phyloP scores from a whole-genome alignment of 2,113 vertebrate species.

The Sapayoa aenigma region DNA sequence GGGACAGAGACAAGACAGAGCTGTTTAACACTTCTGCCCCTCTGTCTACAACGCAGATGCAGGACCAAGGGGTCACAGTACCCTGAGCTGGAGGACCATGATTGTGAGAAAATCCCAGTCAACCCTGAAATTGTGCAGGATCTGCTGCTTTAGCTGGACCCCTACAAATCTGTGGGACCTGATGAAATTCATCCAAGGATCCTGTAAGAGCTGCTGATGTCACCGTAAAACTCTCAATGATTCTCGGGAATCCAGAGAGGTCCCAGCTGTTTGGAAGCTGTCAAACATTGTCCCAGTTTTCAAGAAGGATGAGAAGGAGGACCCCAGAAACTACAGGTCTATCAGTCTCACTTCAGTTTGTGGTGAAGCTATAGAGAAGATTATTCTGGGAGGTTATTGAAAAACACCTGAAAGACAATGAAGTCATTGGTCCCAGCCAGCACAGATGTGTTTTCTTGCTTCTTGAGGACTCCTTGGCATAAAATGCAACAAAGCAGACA shows the following conservation, averaged over 20 bases:
- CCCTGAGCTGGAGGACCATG: background rate
- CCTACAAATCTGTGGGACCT: background rate
- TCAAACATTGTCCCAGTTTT: background rate
- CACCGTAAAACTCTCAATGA: background rate
- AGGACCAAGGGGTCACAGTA: too few species aligned
- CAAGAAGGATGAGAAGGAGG: background rate
- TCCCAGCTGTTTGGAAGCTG: too few species aligned
- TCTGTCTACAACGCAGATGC: background rate
- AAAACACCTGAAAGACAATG: background rate
- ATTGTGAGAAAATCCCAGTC: background rate
- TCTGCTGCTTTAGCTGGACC: background rate
- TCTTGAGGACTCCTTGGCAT: background rate
- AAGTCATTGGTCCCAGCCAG: background rate
- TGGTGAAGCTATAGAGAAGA: background rate
- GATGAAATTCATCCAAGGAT: background rate
- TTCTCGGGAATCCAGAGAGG: too few species aligned
- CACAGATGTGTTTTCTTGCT: background rate
- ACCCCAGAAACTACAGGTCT: background rate
- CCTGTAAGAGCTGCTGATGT: background rate
- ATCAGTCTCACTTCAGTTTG: too few species aligned
- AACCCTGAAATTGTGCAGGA: background rate
- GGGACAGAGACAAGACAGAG: background rate
- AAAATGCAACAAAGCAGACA: background rate
- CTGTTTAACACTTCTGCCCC: background rate
- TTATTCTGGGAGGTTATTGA: background rate